Base-by-base conservation (phyloP, 2,113 vertebrate species). In the Xiphorhynchus elegans region DNA sequence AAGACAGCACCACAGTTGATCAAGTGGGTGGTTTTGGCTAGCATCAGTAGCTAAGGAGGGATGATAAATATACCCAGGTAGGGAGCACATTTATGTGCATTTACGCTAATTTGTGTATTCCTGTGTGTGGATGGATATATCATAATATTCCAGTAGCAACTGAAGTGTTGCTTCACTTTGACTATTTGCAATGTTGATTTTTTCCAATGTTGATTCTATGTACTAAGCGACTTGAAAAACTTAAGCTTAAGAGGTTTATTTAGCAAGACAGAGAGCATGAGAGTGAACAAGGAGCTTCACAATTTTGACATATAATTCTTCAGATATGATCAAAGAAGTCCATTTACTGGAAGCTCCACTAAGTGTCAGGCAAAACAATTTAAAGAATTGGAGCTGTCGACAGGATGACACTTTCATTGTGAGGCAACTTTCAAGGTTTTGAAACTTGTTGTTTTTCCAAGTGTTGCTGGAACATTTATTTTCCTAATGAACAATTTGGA, bases 311-410 rank as follows among this genome's bases (percentile, higher is more conserved):
- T 73, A 77, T 46, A 91, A 67, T 96, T 87, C 84, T 76, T 85
- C 78, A 90, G 75, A 88, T 83, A 88, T 58, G 74, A 82, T 89
- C 89, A 95, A 94, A 89, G 77, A 76, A 95, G 59, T 96, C 53
- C 25, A 83, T 87, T 94, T 93, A 90, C 50, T 91, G 68, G 47
- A 91, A 91, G 50, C 58, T 85, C 72, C 88, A 67, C 67, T 88
- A 93, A 90, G 82, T 91, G 89, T 87, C 87, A 96, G 75, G 68
- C 24, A 96, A 94, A 94, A 90, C 35, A 82, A 88, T 87, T 79
- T 96, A 93, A 96, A 87, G 87, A 87, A 95, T 80, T 89, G 58
- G 50, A 94, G 37, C 90, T 93, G 82, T 90, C 7, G 1, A 50
- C 63, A 88, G 39, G 21, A 86, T 91, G 74, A 80, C 89, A 89